These are phyloP conservation scores for Sericinus montela DNA, from an alignment of 2,888 invertebrate species.

Conservation along the genomic window DNA sequence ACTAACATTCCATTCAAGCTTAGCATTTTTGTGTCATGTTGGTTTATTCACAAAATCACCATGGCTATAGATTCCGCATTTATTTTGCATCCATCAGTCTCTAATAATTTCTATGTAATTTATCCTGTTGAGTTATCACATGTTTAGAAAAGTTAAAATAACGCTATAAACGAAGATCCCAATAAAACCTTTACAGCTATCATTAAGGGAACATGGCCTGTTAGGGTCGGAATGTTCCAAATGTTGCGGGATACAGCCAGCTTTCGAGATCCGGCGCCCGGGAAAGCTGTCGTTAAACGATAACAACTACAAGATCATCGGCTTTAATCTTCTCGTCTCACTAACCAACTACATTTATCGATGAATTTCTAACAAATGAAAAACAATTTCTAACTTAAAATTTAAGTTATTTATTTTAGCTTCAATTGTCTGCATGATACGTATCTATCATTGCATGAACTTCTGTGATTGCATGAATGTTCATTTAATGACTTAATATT, in stretches of 20 bases:
- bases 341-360: conserved; percentile 38
- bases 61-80: not conserved
- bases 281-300: conserved; percentile 47
- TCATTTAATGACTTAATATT: conserved; percentile 1
- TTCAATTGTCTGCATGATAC: conserved; percentile 35
- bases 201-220: conserved; percentile 47
- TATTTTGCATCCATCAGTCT: not conserved
- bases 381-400: no score
- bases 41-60: not conserved
- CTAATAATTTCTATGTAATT: no score
- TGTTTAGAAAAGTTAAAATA: no score
- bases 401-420: conserved; percentile 32
- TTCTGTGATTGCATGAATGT: conserved; percentile 30
- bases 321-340: conserved; percentile 48
- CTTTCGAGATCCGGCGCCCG: conserved; percentile 43
- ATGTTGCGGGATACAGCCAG: conserved; percentile 48
- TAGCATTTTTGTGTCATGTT: conserved; percentile 2
- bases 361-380: no score
- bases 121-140: no score
- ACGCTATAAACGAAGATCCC: conserved; percentile 25
- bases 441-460: conserved; percentile 28
- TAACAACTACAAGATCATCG: conserved; percentile 45
- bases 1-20: not conserved
- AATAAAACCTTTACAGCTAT: conserved; percentile 52
- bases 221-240: conserved; percentile 48